phyloP scores from a whole-genome alignment of 2,113 vertebrate genomes.

The Chaetodon trifascialis region DNA sequence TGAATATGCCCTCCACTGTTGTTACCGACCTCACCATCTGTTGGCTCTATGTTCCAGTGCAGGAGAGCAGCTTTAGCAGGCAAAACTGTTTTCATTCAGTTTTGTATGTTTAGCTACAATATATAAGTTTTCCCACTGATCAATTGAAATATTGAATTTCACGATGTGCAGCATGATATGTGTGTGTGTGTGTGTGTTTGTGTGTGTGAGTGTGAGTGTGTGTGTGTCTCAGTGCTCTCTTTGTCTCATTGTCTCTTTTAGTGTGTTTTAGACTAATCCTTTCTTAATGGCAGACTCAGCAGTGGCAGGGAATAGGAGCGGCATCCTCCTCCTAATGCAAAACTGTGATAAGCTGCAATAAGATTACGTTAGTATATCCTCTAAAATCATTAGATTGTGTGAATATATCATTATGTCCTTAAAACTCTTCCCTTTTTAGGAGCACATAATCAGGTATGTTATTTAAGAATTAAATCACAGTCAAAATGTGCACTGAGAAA shows the following conservation, averaged over 20 bases:
- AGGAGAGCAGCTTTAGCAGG: not conserved
- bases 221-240: not conserved
- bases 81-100: not conserved
- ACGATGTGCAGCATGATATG: not conserved
- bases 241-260: constrained; percentile 20
- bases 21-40: constrained; percentile 1
- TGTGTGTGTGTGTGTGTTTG: not conserved
- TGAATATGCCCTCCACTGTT: not conserved
- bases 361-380: not conserved
- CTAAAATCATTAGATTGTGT: not conserved
- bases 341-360: constrained; percentile 23
- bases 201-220: not conserved
- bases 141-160: not conserved
- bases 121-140: not conserved
- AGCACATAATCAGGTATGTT: not conserved
- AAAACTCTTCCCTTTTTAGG: not conserved
- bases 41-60: not conserved
- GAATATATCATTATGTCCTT: not conserved
- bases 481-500: not conserved
- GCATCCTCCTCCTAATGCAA: constrained; percentile 18
- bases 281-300: constrained; percentile 38
- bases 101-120: not conserved
- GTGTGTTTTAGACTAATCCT: constrained; percentile 38
- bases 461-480: not conserved
- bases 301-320: constrained; percentile 20